Evolutionary conservation across 1,140 invertebrate species (phyloP).

Genomic region (Trichomalopsis sarcophagae): DNA sequence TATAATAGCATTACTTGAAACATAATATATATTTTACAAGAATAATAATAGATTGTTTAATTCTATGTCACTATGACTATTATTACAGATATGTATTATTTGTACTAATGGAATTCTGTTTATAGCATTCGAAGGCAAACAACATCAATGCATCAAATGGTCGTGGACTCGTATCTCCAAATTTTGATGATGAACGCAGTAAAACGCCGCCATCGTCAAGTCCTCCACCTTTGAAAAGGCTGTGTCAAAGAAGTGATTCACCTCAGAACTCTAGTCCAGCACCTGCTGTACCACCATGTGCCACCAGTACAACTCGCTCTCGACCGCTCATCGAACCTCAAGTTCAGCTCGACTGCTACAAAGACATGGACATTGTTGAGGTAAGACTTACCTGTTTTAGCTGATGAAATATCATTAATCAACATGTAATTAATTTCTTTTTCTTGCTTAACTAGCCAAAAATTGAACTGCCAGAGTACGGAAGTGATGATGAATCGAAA

Average conservation of each 20-base stretch:
- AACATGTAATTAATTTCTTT: slow-evolving; percentile 25
- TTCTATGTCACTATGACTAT: background rate
- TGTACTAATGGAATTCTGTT: slow-evolving; percentile 42
- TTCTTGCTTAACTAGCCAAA: slow-evolving; percentile 69
- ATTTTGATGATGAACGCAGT: slow-evolving; percentile 72
- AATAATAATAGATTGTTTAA: background rate
- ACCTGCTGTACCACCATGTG: slow-evolving; percentile 66
- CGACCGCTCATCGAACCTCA: slow-evolving; percentile 73
- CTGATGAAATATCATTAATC: slow-evolving; percentile 28
- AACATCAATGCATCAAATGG: slow-evolving; percentile 72
- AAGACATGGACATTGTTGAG: slow-evolving; percentile 74
- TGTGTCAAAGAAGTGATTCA: slow-evolving; percentile 75
- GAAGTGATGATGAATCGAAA: slow-evolving; percentile 76
- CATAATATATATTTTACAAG: background rate
- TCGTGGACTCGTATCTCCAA: slow-evolving; percentile 71
- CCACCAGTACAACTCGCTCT: slow-evolving; percentile 68
- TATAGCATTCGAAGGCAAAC: slow-evolving; percentile 71
- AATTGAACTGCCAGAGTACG: slow-evolving; percentile 78
- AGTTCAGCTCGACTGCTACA: slow-evolving; percentile 74
- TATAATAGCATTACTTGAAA: background rate
- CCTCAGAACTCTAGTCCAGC: slow-evolving; percentile 74
- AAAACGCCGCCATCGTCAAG: slow-evolving; percentile 72
- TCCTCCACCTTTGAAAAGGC: slow-evolving; percentile 74
- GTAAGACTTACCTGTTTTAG: slow-evolving; percentile 56
- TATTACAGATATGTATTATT: background rate